Evolutionary conservation across 1,140 invertebrate genomes (phyloP).

Genomic region (Macrosteles quadrilineatus): DNA sequence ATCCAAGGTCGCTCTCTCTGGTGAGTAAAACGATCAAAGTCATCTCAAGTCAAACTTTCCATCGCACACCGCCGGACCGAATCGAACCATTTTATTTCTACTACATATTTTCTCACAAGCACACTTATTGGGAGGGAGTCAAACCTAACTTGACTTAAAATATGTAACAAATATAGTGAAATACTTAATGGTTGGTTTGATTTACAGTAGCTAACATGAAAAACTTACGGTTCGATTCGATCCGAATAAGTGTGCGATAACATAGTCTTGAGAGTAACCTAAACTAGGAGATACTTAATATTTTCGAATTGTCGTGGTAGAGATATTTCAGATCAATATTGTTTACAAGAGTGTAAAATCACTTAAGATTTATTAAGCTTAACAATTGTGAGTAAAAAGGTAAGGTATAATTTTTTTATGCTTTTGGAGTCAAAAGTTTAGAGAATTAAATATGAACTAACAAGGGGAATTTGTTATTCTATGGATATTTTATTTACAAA

Average conservation of each 20-base stretch:
- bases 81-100: conserved; percentile 4
- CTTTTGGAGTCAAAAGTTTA: too few species aligned
- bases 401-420: too few species aligned
- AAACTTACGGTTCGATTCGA: conserved; percentile 3
- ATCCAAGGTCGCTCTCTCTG: conserved; percentile 40
- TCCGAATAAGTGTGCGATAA: conserved; percentile 19
- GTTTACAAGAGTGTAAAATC: too few species aligned
- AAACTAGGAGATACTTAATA: too few species aligned
- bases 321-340: too few species aligned
- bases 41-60: not conserved
- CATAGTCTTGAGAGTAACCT: too few species aligned
- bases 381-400: too few species aligned
- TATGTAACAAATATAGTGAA: not conserved
- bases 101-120: conserved; percentile 1
- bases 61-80: not conserved
- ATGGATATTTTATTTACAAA: too few species aligned
- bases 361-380: too few species aligned
- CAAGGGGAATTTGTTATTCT: too few species aligned
- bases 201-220: not conserved
- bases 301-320: too few species aligned
- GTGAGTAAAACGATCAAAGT: conserved; percentile 8
- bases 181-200: not conserved
- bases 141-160: not conserved
- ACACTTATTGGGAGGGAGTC: conserved; percentile 12
- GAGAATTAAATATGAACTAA: too few species aligned